Evolutionary conservation across 2,797 vertebrate species (phyloP), one percentile per base, ranked within the genome.

Genomic region (Cetoscarus ocellatus): DNA sequence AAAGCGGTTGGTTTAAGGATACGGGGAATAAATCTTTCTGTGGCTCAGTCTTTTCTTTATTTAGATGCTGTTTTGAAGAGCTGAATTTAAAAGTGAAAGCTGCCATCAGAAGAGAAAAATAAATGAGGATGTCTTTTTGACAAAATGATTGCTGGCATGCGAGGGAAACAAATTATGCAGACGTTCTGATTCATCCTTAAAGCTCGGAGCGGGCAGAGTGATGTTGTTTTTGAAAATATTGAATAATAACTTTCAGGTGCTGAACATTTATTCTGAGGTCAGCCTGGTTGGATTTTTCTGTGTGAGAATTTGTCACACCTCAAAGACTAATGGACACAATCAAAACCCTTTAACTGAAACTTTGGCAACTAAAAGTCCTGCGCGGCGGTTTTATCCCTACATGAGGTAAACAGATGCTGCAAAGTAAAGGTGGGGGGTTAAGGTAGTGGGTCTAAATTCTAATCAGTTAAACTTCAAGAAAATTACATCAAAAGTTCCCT

Each of bases 141-240:
- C 61, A 75, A 56, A 75, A 70, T 75, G 68, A 75, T 67, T 68
- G 53, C 64, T 72, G 57, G 47, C 75, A 42, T 67, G 53, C 15
- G 6, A 38, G 61, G 38, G 52, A 50, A 67, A 60, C 47, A 42
- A 49, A 58, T 81, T 67, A 38, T 56, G 43, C 68, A 2, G 9
- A 65, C 53, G 53, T 57, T 38, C 54, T 77, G 70, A 70, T 15
- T 79, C 70, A 68, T 43, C 0, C 10, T 14, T 3, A 71, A 52
- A 62, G 36, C 40, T 62, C 67, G 14, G 49, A 53, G 62, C 43
- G 10, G 50, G 38, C 42, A 35, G 54, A 55, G 55, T 67, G 14
- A 55, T 70, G 35, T 61, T 51, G 35, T 48, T 53, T 57, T 57
- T 45, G 36, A 36, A 70, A 64, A 38, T 54, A 67, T 42, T 70